These are phyloP conservation scores for Tetragnatha versicolor DNA, from an alignment of 1,140 invertebrate genomes.

Conservation along the genomic window DNA sequence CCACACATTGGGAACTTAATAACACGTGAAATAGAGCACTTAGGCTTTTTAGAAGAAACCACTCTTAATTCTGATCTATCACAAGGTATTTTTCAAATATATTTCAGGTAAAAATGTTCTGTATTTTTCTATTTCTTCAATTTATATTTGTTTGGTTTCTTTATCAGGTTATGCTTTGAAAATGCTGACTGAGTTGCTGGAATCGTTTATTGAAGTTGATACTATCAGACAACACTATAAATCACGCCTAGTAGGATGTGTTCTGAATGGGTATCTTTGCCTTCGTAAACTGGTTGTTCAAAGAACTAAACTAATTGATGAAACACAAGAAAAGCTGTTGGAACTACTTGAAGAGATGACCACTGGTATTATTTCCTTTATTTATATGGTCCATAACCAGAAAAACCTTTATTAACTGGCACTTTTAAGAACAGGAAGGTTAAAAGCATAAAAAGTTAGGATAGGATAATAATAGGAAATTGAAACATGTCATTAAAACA, in stretches of 20 bases:
- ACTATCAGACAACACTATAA: conserved; percentile 88
- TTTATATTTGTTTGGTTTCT: neutral
- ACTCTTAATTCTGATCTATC: conserved; percentile 92
- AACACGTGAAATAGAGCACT: conserved; percentile 83
- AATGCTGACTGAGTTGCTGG: conserved; percentile 84
- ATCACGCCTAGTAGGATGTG: conserved; percentile 82
- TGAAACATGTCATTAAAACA: too few relatives aligned
- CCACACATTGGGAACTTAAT: conserved; percentile 84
- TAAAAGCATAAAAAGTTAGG: too few relatives aligned
- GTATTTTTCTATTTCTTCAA: neutral
- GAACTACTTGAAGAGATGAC: conserved; percentile 97
- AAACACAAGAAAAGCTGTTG: conserved; percentile 94
- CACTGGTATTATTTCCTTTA: conserved; percentile 69
- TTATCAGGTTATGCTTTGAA: conserved; percentile 78
- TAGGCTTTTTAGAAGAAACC: conserved; percentile 86
- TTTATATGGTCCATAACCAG: too few relatives aligned
- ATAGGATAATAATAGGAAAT: too few relatives aligned
- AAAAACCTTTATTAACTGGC: too few relatives aligned
- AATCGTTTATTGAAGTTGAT: conserved; percentile 73
- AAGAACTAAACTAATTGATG: conserved; percentile 91
- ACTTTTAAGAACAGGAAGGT: too few relatives aligned
- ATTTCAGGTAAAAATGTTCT: neutral
- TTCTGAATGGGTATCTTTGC: conserved; percentile 92
- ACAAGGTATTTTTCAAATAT: conserved; percentile 72
- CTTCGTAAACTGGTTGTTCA: conserved; percentile 90